These are phyloP conservation scores for Leptinotarsa undecemlineata DNA, from an alignment of 1,140 invertebrate species.

Conservation along the genomic window DNA sequence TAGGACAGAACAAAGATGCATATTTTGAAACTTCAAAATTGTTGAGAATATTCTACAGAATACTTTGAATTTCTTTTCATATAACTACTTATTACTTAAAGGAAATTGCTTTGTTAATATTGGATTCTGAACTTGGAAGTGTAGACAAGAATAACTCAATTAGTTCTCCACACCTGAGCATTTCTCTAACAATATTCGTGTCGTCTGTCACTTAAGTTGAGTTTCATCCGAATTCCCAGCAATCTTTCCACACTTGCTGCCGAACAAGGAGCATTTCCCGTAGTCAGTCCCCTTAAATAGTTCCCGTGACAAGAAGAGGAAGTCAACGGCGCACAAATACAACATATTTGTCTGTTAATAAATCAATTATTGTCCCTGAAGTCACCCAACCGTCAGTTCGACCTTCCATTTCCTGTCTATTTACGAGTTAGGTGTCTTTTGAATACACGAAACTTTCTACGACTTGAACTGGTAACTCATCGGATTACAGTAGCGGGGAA, in stretches of 20 bases:
- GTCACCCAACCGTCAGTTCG: conserved; percentile 16
- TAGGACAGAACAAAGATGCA: too few relatives aligned
- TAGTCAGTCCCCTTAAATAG: conserved; percentile 12
- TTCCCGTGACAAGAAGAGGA: background rate
- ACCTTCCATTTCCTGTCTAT: conserved; percentile 19
- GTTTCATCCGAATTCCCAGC: background rate
- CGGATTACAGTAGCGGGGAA: background rate
- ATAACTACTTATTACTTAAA: too few relatives aligned
- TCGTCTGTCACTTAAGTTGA: background rate
- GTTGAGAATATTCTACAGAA: too few relatives aligned
- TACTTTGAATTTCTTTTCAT: too few relatives aligned
- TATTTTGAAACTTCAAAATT: too few relatives aligned
- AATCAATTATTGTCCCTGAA: conserved; percentile 22
- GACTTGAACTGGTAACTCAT: background rate
- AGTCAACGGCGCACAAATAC: background rate
- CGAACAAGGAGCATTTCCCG: conserved; percentile 7
- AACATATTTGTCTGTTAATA: conserved; percentile 19
- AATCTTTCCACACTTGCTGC: conserved; percentile 7
- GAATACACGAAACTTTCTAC: conserved; percentile 6
- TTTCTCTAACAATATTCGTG: background rate
- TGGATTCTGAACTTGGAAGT: too few relatives aligned
- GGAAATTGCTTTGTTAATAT: too few relatives aligned
- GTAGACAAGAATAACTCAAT: conserved; percentile 5
- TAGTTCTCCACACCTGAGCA: background rate
- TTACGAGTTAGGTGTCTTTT: conserved; percentile 19